A percentile compares a stretch with the other conserved stretches of the same genome.
Conservation (phyloP, 2,113 vertebrate species). For the Cebus imitator region DNA sequence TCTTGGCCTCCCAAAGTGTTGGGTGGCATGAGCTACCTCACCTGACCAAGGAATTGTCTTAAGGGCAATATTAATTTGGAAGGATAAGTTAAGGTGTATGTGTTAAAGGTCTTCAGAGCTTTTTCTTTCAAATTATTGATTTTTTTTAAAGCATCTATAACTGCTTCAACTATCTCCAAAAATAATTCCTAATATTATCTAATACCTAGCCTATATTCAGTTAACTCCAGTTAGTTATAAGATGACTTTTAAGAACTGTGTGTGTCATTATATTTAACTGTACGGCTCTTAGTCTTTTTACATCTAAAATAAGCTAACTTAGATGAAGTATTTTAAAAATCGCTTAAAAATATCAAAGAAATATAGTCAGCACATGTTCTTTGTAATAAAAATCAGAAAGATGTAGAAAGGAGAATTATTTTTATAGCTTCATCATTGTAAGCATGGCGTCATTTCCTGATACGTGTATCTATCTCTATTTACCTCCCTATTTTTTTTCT, state of each 20-base stretch:
- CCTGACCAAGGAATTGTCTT: constrained; percentile 17
- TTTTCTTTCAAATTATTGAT: neutral
- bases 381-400: constrained; percentile 21
- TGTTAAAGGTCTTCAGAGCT: neutral
- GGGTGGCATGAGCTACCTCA: too few relatives aligned
- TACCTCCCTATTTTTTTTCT: neutral
- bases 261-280: neutral
- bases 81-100: neutral
- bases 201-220: neutral
- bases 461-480: neutral
- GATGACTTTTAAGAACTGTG: neutral
- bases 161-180: neutral
- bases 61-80: constrained; percentile 7
- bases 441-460: neutral
- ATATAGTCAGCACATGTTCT: neutral
- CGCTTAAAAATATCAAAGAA: neutral
- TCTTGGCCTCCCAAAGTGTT: too few relatives aligned
- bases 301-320: constrained; percentile 4
- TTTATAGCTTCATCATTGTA: neutral
- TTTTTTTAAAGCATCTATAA: neutral
- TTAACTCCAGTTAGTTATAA: neutral
- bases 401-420: neutral
- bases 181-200: neutral
- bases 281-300: neutral
- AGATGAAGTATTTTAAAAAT: neutral